phyloP scores from a whole-genome alignment of 2,888 invertebrate genomes.

The Syrphus vitripennis region DNA sequence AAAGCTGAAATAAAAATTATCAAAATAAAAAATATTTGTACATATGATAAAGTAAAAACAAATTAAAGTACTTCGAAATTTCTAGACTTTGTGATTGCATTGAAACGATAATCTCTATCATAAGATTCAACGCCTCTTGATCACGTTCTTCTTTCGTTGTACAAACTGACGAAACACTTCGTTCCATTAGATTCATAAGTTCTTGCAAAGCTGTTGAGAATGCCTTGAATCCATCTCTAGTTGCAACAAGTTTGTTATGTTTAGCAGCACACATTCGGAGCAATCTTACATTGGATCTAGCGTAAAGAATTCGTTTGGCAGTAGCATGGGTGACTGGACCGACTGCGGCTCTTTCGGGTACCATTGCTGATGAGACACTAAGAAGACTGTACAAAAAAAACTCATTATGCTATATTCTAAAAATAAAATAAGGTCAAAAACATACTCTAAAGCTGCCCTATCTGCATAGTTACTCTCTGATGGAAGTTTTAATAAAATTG shows the following conservation, averaged over 20 bases:
- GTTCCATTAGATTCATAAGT: conserved; percentile 76
- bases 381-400: conserved; percentile 74
- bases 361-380: conserved; percentile 76
- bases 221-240: conserved; percentile 77
- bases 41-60: neutral
- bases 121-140: conserved; percentile 78
- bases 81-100: conserved; percentile 79
- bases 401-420: conserved; percentile 24
- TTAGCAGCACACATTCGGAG: conserved; percentile 78
- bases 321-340: conserved; percentile 74
- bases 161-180: conserved; percentile 72
- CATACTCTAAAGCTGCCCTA: conserved; percentile 84
- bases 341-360: conserved; percentile 74
- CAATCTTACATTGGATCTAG: conserved; percentile 77
- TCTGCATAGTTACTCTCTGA: conserved; percentile 83
- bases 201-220: conserved; percentile 76
- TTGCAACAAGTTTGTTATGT: conserved; percentile 77
- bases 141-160: conserved; percentile 76
- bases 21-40: neutral
- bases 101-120: conserved; percentile 78
- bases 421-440: conserved; percentile 30
- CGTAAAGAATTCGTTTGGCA: conserved; percentile 79
- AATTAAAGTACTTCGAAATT: conserved; percentile 77
- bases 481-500: conserved; percentile 84
- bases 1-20: conserved; percentile 73